Evolutionary conservation across 2,113 vertebrate species (phyloP).

Genomic region (Monopterus albus): DNA sequence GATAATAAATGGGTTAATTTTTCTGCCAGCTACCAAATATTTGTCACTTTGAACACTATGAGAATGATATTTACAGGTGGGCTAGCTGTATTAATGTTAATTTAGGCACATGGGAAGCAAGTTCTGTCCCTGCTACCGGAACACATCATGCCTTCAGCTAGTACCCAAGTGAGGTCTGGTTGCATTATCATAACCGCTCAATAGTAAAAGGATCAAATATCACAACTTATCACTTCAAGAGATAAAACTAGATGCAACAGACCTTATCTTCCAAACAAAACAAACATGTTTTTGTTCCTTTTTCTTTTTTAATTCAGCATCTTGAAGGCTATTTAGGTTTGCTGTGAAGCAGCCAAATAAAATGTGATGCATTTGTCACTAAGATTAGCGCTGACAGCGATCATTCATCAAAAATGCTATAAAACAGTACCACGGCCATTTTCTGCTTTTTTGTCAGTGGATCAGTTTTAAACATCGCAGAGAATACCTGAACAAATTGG

Average conservation of each 20-base stretch:
- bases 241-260: not conserved
- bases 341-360: not conserved
- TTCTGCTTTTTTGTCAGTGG: not conserved
- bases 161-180: not conserved
- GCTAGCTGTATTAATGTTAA: constrained; percentile 39
- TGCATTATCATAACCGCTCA: not conserved
- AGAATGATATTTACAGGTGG: constrained; percentile 48
- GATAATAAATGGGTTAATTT: constrained; percentile 44
- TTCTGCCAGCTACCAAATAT: constrained; percentile 28
- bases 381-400: not conserved
- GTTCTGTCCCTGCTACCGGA: constrained; percentile 6
- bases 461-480: not conserved
- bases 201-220: not conserved
- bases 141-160: not conserved
- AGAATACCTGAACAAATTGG: no score
- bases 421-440: not conserved
- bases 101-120: constrained; percentile 12
- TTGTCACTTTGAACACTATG: constrained; percentile 33
- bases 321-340: not conserved
- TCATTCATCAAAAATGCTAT: not conserved
- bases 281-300: not conserved
- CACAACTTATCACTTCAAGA: not conserved
- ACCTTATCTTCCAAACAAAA: not conserved
- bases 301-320: not conserved
- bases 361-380: not conserved